Evolutionary conservation across 2,888 invertebrate species (phyloP).

Genomic region (Phyllotreta striolata): DNA sequence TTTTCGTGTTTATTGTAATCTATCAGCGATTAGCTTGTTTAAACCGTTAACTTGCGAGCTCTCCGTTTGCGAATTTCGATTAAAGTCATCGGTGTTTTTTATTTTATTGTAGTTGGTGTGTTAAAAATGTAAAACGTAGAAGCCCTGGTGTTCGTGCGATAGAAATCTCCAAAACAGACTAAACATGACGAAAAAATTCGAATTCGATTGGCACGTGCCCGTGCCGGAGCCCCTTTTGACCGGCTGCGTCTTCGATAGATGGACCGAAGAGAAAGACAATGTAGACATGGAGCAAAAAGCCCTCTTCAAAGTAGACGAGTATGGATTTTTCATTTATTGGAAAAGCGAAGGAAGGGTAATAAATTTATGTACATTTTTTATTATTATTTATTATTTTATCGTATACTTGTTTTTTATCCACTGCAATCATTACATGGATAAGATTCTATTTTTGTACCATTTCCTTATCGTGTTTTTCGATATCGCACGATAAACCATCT

Average conservation of each 20-base stretch:
- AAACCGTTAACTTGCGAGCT: too few relatives aligned
- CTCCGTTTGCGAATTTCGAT: too few relatives aligned
- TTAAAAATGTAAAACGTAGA: conserved; percentile 9
- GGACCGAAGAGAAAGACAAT: conserved; percentile 97
- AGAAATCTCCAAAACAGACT: conserved; percentile 18
- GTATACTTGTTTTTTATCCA: too few relatives aligned
- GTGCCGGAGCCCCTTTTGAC: conserved; percentile 86
- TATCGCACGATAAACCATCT: too few relatives aligned
- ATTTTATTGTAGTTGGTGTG: too few relatives aligned
- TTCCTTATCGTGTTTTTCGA: too few relatives aligned
- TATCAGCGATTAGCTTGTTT: too few relatives aligned
- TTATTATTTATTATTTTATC: background rate
- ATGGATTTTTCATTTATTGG: conserved; percentile 98
- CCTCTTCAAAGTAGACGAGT: conserved; percentile 93
- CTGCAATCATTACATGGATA: too few relatives aligned
- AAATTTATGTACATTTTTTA: conserved; percentile 17
- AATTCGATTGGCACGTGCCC: conserved; percentile 97
- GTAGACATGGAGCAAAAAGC: conserved; percentile 88
- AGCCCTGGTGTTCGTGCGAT: conserved; percentile 12
- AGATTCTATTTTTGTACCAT: too few relatives aligned
- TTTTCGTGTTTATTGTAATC: too few relatives aligned
- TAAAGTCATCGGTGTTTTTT: too few relatives aligned
- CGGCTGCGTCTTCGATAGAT: conserved; percentile 94
- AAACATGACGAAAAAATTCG: conserved; percentile 95
- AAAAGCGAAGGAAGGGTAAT: conserved; percentile 93